Base-by-base conservation (phyloP, 1,140 invertebrate genomes). In the Epicauta chinensis region DNA sequence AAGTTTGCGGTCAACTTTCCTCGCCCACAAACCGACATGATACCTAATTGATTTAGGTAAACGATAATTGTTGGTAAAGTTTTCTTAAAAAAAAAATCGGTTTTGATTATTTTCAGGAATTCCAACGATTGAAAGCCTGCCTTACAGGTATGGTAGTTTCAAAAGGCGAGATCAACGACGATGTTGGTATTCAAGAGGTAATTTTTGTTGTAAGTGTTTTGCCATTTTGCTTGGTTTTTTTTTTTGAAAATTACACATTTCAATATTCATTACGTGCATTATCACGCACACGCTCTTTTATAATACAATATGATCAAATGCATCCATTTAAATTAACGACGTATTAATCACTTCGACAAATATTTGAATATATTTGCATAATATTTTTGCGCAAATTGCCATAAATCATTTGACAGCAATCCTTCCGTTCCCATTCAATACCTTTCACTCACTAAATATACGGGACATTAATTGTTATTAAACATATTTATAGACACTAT, bases 161-260 rank as follows among this genome's bases (percentile, higher is more conserved):
- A 2, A 56, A 52, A 31, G 55, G 51, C 30, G 54, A 52, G 3
- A 11, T 35, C 2, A 34, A 53, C 2, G 40, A 54, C 2, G 53
- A 51, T 40, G 55, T 56, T 12, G 54, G 58, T 35, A 58, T 62
- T 15, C 60, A 62, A 55, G 61, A 62, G 52, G 58, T 62, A 52
- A 62, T 58, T 40, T 60, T 51, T 45, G 55, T 60, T 48, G 55
- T 62, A 60, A 60, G 58, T 62, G 48, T 41, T 39, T n/a, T 12
- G n/a, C 14, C 14, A 2, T n/a, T 5, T 38, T 14, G 16, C 12
- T 15, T 16, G n/a, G n/a, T n/a, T n/a, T n/a, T n/a, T n/a, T n/a
- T n/a, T n/a, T n/a, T n/a, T n/a, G n/a, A n/a, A n/a, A n/a, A n/a
- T n/a, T n/a, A n/a, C n/a, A n/a, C 4, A 23, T 16, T n/a, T 47